Conservation (phyloP, 2,113 vertebrate genomes). For the Baryphthengus martii region DNA sequence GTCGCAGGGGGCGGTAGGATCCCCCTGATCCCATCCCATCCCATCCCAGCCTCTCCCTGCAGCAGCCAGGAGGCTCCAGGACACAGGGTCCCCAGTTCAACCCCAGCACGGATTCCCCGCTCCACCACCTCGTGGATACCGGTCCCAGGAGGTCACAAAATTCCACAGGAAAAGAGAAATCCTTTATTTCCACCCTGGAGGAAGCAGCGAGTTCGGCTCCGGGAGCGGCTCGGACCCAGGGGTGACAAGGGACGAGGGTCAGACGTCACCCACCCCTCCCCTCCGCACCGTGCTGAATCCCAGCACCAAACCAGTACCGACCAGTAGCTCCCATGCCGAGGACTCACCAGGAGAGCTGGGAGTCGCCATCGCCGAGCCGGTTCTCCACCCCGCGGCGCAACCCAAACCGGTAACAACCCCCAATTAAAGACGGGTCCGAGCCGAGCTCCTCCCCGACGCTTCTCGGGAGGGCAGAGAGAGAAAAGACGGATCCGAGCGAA, state of each 20-base stretch:
- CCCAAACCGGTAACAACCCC: background rate
- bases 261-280: background rate
- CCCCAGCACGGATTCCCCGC: background rate
- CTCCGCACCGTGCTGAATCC: fast-evolving
- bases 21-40: too few species aligned
- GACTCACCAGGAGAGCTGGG: background rate
- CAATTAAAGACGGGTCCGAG: background rate
- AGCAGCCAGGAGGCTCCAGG: too few species aligned
- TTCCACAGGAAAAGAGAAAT: background rate
- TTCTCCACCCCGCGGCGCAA: background rate
- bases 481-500: too few species aligned
- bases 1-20: background rate
- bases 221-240: fast-evolving
- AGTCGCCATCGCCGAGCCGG: background rate
- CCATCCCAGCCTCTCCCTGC: background rate
- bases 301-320: background rate
- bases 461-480: too few species aligned
- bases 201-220: fast-evolving
- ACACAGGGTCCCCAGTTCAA: background rate
- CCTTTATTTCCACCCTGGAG: background rate
- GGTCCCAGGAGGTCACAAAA: background rate
- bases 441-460: background rate
- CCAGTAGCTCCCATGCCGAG: background rate
- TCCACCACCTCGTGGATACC: fast-evolving
- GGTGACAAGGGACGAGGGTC: background rate